Evolutionary conservation across 2,888 invertebrate genomes (phyloP).

Genomic region (Drosophila anomalipes): DNA sequence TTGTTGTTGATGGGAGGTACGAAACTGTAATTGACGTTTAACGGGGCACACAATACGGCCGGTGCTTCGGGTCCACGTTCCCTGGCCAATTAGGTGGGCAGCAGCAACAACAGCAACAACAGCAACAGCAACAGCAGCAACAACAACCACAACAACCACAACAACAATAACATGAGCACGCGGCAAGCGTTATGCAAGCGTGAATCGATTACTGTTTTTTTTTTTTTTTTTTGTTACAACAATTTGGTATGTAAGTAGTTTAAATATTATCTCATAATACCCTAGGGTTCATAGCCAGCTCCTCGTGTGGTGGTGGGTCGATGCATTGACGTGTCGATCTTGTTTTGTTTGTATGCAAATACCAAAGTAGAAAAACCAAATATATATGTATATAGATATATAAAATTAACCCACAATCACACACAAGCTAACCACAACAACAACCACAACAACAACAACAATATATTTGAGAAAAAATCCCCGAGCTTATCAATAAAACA

Average conservation of each 20-base stretch:
- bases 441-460: background rate
- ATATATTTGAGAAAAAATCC: slow-evolving; percentile 33
- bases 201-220: slow-evolving; percentile 50
- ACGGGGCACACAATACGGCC: slow-evolving; percentile 16
- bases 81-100: slow-evolving; percentile 38
- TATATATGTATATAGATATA: no score
- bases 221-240: slow-evolving; percentile 10
- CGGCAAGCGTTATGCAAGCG: slow-evolving; percentile 54
- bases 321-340: slow-evolving; percentile 4
- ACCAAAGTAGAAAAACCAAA: slow-evolving; percentile 4
- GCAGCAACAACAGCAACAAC: slow-evolving; percentile 17
- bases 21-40: slow-evolving; percentile 53
- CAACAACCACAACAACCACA: slow-evolving; percentile 11
- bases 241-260: slow-evolving; percentile 36
- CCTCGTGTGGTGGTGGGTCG: background rate
- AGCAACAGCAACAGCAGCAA: slow-evolving; percentile 3
- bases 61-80: slow-evolving; percentile 35
- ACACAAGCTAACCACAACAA: no score
- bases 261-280: slow-evolving; percentile 54
- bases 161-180: slow-evolving; percentile 28
- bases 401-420: no score
- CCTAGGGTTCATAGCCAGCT: slow-evolving; percentile 47
- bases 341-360: slow-evolving; percentile 68
- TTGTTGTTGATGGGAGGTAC: slow-evolving; percentile 12
- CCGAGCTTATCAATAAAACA: slow-evolving; percentile 52